Evolutionary conservation across 2,113 vertebrate species (phyloP).

Genomic region (Theristicus caerulescens): DNA sequence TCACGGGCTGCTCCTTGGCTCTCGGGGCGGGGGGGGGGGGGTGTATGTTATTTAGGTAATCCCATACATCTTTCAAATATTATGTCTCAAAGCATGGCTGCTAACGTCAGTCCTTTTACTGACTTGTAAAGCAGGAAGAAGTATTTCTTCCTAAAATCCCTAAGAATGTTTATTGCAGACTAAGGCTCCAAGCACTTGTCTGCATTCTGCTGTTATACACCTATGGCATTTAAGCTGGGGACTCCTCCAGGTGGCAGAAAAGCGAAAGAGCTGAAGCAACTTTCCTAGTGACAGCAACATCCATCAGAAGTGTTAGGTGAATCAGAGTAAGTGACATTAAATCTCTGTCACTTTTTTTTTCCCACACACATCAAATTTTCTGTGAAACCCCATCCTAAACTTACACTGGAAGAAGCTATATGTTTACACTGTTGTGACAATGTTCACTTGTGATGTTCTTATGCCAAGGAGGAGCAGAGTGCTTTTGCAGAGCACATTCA

Average conservation of each 20-base stretch:
- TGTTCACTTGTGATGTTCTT: neutral
- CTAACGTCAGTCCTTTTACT: neutral
- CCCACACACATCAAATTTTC: neutral
- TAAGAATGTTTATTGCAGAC: neutral
- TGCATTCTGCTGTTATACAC: neutral
- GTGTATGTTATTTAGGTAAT: neutral
- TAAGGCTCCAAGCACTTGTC: neutral
- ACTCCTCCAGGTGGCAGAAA: neutral
- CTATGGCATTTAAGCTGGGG: neutral
- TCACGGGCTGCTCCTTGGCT: fast-evolving
- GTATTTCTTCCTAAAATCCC: neutral
- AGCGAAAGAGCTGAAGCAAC: neutral
- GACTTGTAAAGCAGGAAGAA: neutral
- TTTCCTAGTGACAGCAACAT: neutral
- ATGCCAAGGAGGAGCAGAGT: neutral
- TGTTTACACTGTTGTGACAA: neutral
- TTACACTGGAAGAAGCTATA: neutral
- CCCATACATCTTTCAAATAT: neutral
- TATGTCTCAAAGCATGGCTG: neutral
- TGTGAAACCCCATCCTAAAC: neutral
- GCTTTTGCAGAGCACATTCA: neutral
- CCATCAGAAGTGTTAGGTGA: neutral
- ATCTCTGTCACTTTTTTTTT: neutral
- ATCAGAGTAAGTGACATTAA: neutral
- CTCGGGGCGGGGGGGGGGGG: fast-evolving